Conservation (phyloP, 2,113 vertebrate species). For the Eidolon helvum region DNA sequence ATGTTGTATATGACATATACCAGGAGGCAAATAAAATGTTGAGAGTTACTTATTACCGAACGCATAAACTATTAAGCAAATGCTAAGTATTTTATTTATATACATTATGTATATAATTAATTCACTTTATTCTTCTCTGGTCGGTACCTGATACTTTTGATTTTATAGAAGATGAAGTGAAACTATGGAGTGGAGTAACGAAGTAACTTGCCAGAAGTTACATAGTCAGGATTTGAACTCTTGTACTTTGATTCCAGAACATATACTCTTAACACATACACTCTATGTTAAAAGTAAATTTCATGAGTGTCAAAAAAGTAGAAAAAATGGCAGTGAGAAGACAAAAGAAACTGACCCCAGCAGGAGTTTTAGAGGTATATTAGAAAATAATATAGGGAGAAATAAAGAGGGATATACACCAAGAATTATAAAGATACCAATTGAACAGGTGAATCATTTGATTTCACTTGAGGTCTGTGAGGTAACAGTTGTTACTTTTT, state of each 20-base stretch:
- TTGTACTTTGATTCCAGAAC: not conserved
- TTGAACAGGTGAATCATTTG: not conserved
- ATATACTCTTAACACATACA: not conserved
- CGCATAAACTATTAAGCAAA: not conserved
- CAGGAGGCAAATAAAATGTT: not conserved
- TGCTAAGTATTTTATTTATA: not conserved
- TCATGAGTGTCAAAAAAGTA: not conserved
- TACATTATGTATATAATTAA: not conserved
- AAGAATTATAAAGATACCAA: not conserved
- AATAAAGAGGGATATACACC: not conserved
- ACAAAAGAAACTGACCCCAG: not conserved
- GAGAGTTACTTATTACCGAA: not conserved
- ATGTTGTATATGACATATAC: not conserved
- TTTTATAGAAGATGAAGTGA: not conserved
- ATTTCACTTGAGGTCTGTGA: not conserved
- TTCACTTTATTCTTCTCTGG: not conserved
- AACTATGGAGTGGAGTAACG: not conserved
- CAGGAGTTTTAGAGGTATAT: not conserved
- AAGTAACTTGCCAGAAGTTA: not conserved
- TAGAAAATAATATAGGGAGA: not conserved
- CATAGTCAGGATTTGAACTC: not conserved
- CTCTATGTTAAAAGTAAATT: not conserved
- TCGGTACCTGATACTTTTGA: not conserved
- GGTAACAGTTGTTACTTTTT: not conserved
- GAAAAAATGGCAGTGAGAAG: not conserved